These are phyloP conservation scores for Phortica magna DNA, from an alignment of 2,888 invertebrate species.

Conservation along the genomic window DNA sequence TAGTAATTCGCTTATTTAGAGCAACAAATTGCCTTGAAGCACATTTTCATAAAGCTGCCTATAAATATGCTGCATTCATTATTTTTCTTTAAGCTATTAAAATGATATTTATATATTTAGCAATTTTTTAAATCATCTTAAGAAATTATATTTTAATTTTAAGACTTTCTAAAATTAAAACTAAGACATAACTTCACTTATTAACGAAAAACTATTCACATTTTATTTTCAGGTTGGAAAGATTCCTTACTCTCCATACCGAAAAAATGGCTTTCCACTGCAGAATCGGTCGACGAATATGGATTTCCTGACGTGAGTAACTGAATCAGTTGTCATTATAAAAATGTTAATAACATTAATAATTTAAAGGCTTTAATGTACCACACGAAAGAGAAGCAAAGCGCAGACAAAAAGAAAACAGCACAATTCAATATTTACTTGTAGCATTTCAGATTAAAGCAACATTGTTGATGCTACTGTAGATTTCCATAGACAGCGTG, in stretches of 20 bases:
- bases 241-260: conserved; percentile 85
- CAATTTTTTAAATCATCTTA: no score
- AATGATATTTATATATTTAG: no score
- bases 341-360: conserved; percentile 57
- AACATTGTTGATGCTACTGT: conserved; percentile 52
- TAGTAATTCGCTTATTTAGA: no score
- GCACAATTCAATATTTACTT: conserved; percentile 22
- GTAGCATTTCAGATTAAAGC: conserved; percentile 10
- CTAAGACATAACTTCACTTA: not conserved
- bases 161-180: not conserved
- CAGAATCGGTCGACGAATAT: conserved; percentile 77
- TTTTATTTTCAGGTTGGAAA: conserved; percentile 84
- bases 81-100: no score
- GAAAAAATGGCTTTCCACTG: conserved; percentile 83
- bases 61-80: no score
- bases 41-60: no score
- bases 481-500: not conserved
- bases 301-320: conserved; percentile 78
- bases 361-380: conserved; percentile 51
- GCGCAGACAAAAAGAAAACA: not conserved
- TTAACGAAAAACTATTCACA: not conserved
- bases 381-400: conserved; percentile 39
- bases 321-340: not conserved
- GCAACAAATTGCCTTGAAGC: no score
- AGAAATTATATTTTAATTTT: no score